Conservation (phyloP, 2,797 vertebrate genomes). For the Amazona ochrocephala region DNA sequence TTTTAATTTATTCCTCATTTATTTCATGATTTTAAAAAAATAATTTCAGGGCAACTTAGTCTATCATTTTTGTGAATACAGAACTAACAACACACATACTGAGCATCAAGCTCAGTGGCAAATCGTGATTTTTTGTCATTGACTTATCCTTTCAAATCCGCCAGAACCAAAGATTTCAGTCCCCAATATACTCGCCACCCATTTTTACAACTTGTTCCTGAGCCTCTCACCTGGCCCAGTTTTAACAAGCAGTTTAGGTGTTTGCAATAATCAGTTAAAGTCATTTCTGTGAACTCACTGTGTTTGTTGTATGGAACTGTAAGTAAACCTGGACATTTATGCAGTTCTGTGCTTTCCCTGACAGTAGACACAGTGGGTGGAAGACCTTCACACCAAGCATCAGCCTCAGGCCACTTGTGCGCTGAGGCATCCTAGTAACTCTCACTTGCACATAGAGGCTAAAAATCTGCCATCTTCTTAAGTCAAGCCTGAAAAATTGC, state of each 20-base stretch:
- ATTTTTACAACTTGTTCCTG: background rate
- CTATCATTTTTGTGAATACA: background rate
- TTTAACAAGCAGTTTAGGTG: background rate
- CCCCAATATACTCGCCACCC: fast-evolving
- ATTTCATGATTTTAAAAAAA: background rate
- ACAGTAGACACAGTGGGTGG: background rate
- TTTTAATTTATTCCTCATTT: background rate
- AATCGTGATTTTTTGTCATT: background rate
- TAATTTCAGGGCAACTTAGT: background rate
- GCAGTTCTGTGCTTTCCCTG: background rate
- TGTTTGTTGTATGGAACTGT: background rate
- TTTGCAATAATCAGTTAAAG: background rate
- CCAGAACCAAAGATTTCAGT: background rate
- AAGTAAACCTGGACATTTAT: background rate
- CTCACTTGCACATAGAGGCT: background rate
- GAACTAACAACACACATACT: background rate
- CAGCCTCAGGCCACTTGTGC: background rate
- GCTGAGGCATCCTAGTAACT: background rate
- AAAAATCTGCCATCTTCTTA: background rate
- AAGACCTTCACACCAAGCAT: background rate
- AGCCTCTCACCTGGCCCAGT: background rate
- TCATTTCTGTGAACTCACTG: background rate
- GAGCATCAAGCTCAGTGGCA: background rate
- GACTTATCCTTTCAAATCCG: background rate
- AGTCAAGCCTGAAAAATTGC: background rate